A percentile compares a stretch with the other conserved stretches of the same genome.
Conservation (phyloP, 2,888 invertebrate genomes). For the Serripes groenlandicus region DNA sequence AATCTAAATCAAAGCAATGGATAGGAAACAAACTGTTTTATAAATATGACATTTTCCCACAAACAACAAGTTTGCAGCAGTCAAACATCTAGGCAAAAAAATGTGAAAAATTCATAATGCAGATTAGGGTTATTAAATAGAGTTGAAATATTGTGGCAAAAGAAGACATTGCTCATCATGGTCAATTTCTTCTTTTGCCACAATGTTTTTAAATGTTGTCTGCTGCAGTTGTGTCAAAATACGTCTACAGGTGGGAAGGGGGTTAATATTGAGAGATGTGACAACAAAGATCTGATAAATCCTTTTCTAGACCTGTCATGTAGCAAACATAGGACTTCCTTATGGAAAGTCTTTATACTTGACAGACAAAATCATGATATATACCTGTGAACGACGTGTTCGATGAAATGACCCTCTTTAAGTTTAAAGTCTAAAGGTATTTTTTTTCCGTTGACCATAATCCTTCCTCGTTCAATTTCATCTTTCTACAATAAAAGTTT, state of each 20-base stretch:
- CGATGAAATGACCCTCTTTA: constrained; percentile 96
- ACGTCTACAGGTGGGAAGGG: no score
- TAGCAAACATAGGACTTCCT: no score
- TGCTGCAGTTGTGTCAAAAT: no score
- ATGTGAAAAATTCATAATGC: neutral
- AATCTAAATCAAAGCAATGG: no score
- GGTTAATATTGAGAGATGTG: no score
- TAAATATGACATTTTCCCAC: no score
- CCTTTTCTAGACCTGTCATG: no score
- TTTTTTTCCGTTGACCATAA: constrained; percentile 89
- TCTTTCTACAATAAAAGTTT: constrained; percentile 63
- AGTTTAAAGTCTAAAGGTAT: constrained; percentile 96
- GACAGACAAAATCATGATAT: no score
- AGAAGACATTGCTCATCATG: neutral
- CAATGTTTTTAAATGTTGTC: constrained; percentile 12
- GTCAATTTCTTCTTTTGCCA: constrained; percentile 4
- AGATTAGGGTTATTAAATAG: neutral
- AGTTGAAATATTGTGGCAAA: neutral
- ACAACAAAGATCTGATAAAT: no score
- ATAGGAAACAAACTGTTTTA: no score
- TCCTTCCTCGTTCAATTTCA: constrained; percentile 69
- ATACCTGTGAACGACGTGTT: constrained; percentile 94
- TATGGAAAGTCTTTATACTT: no score
- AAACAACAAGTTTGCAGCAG: no score
- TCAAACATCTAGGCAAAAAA: neutral